phyloP scores from a whole-genome alignment of 2,797 vertebrate genomes.

The Chelmon rostratus region DNA sequence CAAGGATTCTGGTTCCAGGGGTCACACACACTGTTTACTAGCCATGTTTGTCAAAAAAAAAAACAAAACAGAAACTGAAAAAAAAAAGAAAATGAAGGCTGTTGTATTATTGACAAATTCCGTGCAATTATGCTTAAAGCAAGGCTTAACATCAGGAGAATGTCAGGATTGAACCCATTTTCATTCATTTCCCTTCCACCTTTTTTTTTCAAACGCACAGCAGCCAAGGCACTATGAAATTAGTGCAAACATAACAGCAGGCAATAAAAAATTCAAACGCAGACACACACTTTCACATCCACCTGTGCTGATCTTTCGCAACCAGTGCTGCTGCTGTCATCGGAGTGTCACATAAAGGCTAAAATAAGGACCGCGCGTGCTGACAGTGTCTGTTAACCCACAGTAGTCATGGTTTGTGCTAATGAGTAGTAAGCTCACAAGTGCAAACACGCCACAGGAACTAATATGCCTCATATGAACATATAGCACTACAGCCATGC shows the following conservation, averaged over 20 bases:
- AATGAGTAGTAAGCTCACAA: conserved; percentile 26
- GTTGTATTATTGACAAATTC: conserved; percentile 26
- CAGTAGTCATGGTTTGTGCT: not conserved
- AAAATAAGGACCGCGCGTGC: conserved; percentile 10
- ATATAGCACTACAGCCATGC: not conserved
- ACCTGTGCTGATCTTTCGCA: conserved; percentile 11
- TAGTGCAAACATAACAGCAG: not conserved
- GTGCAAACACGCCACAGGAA: not conserved
- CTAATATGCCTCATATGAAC: not conserved
- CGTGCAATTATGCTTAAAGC: conserved; percentile 33
- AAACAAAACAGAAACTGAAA: not conserved
- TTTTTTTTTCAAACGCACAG: not conserved
- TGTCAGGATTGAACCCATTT: conserved; percentile 35
- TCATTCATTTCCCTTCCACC: not conserved
- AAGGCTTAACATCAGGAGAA: conserved; percentile 37
- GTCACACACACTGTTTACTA: conserved; percentile 3
- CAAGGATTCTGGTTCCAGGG: conserved; percentile 35
- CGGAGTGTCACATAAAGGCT: conserved; percentile 12
- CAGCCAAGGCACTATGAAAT: not conserved
- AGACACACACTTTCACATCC: conserved; percentile 20
- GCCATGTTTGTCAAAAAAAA: conserved; percentile 12
- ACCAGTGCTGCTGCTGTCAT: conserved; percentile 7
- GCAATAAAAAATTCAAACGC: not conserved
- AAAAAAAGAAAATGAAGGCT: not conserved
- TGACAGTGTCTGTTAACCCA: conserved; percentile 3